A percentile compares a stretch with the other conserved stretches of the same genome.
Evolutionary conservation across 2,113 vertebrate genomes (phyloP).

Genomic region (Paralichthys olivaceus): DNA sequence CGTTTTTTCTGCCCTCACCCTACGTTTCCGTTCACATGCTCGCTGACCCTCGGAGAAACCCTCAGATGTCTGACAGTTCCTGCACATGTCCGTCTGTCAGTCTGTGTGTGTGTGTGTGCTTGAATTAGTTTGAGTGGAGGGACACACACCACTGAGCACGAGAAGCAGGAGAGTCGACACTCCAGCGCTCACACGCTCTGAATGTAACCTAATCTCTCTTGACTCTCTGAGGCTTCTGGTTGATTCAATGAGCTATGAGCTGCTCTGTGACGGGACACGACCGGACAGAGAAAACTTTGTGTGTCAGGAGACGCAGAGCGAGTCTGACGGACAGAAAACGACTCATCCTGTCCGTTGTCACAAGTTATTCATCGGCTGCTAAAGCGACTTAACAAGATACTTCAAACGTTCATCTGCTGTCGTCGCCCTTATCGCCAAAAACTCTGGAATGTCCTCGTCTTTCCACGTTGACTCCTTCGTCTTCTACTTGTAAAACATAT

Average conservation of each 20-base stretch:
- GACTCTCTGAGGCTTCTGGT: neutral
- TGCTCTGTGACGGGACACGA: constrained; percentile 2
- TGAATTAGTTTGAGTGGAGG: constrained; percentile 27
- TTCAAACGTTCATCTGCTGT: too few relatives aligned
- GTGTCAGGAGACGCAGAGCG: too few relatives aligned
- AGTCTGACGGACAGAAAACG: too few relatives aligned
- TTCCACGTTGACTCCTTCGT: too few relatives aligned
- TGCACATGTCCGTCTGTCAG: neutral
- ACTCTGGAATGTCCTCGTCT: too few relatives aligned
- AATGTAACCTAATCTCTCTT: neutral
- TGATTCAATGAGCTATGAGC: neutral
- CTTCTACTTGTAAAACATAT: too few relatives aligned
- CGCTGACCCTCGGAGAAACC: constrained; percentile 16
- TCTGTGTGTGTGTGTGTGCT: neutral
- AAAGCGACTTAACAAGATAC: too few relatives aligned
- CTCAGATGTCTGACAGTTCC: neutral
- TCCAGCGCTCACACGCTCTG: neutral
- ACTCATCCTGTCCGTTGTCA: too few relatives aligned
- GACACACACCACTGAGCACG: constrained; percentile 43
- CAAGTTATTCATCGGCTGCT: too few relatives aligned
- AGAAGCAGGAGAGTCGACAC: constrained; percentile 28
- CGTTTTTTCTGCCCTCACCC: constrained; percentile 1
- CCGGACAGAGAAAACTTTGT: too few relatives aligned
- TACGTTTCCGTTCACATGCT: constrained; percentile 36
- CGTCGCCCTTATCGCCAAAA: too few relatives aligned